Base-by-base conservation (phyloP, 2,888 invertebrate genomes). In the Carterocephalus palaemon region DNA sequence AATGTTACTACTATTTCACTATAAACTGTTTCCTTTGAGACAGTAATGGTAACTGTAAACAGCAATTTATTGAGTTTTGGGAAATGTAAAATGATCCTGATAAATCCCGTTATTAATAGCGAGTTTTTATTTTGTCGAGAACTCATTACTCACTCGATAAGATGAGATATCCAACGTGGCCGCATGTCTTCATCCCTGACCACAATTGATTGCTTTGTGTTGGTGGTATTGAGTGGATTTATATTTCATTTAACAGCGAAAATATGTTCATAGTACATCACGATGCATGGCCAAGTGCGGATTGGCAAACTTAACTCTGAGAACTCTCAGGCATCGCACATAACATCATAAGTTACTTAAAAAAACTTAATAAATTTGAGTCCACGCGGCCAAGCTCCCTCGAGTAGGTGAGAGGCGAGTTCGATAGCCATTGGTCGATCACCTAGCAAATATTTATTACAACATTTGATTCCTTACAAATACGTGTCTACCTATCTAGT, bases 51-150 rank as follows among this genome's bases (percentile, higher is more conserved):
- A 34, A 17, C 12, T 23, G 9, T 26, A 16, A 33, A 24, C 24
- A 15, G 17, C 24, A 42, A 42, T 42, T 42, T 42, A 42, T 42
- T 20, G 28, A 42, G 8, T 13, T 20, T 28, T 20, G 34, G 34
- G 10, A 20, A 42, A 28, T 26, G 33, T 17, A 9, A 42, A 28
- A 13, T 28, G n/a, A 13, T 20, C 15, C 10, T 37, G 15, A 20
- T 20, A 33, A 13, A 13, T 28, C 28, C n/a, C 34, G 2, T 15
- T 36, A 36, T 43, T 20, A 13, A 15, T 26, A n/a, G 3, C 5
- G 16, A 10, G n/a, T 26, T 13, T 36, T 36, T 22, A 36, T 43
- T 26, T 42, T 20, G 9, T 7, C 7, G 15, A 16, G 15, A 32
- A 41, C 32, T 41, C 32, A 33, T 42, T 33, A 33, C 6, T 8